These are phyloP conservation scores for Urocyon cinereoargenteus DNA, from an alignment of 2,797 vertebrate genomes.

Conservation along the genomic window DNA sequence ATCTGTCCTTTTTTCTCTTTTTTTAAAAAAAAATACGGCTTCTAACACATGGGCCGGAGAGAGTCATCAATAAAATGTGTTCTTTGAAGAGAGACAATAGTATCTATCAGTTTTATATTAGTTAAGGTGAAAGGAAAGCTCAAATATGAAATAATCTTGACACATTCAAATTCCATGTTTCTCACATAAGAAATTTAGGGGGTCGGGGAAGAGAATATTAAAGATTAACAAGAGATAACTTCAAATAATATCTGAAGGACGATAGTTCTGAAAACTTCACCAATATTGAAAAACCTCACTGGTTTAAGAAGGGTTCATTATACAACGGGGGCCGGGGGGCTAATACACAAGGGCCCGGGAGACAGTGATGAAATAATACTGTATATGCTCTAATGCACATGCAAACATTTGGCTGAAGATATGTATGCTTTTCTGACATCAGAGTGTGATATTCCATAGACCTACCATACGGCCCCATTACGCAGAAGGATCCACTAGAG, in stretches of 20 bases:
- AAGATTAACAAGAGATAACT: conserved; percentile 10
- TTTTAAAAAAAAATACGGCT: conserved; percentile 21
- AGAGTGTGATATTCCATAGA: conserved; percentile 71
- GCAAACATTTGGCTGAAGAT: conserved; percentile 70
- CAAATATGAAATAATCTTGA: conserved; percentile 47
- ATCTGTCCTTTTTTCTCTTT: not conserved
- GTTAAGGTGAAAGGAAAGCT: not conserved
- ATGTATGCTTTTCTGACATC: conserved; percentile 56
- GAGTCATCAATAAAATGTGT: conserved; percentile 6
- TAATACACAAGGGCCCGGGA: conserved; percentile 3
- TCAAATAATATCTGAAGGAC: conserved; percentile 42
- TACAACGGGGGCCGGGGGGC: not conserved
- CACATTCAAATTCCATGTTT: not conserved
- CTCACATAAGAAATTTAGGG: conserved; percentile 16
- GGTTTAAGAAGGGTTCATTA: conserved; percentile 45
- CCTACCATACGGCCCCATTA: conserved; percentile 79
- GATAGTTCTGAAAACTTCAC: conserved; percentile 24
- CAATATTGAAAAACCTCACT: conserved; percentile 15
- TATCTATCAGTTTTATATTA: not conserved
- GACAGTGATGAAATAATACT: conserved; percentile 71
- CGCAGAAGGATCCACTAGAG: conserved; percentile 82
- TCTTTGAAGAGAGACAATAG: not conserved
- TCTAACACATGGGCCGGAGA: not conserved
- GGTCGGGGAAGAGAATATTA: not conserved
- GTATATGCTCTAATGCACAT: conserved; percentile 33